Percentiles rank a stretch among this genome's conserved stretches.
Conservation (phyloP, 2,888 invertebrate species). For the Balanococcus diminutus region DNA sequence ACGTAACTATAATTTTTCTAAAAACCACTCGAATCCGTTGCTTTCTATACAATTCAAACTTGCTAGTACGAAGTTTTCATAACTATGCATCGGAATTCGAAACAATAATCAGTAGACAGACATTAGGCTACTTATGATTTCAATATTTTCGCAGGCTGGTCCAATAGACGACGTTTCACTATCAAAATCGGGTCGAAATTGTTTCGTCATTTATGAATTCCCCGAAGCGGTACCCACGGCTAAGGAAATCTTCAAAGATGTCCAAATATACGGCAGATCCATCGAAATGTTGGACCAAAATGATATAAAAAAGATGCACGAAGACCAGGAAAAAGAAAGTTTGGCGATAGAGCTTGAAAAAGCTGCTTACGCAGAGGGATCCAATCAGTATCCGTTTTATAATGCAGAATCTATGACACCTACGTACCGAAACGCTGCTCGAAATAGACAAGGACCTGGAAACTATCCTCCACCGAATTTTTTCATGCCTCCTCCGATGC, state of each 20-base stretch:
- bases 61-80: background rate
- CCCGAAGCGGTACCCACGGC: conserved; percentile 38
- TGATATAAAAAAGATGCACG: conserved; percentile 16
- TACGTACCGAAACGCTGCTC: background rate
- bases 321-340: background rate
- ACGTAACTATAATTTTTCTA: background rate
- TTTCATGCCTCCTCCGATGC: background rate
- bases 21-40: background rate
- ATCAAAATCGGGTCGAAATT: background rate
- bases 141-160: conserved; percentile 25
- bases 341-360: background rate
- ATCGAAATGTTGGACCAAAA: conserved; percentile 18
- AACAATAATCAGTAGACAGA: background rate
- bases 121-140: background rate
- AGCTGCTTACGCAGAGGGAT: background rate
- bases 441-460: background rate
- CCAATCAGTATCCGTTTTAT: background rate
- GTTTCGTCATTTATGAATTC: conserved; percentile 43
- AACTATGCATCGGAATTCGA: background rate
- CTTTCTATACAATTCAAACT: background rate
- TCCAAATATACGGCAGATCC: background rate
- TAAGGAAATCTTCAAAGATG: conserved; percentile 49
- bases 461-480: background rate
- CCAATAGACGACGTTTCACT: conserved; percentile 14
- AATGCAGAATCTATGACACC: background rate